phyloP scores from a whole-genome alignment of 2,113 vertebrate species.

The Callionymus lyra region DNA sequence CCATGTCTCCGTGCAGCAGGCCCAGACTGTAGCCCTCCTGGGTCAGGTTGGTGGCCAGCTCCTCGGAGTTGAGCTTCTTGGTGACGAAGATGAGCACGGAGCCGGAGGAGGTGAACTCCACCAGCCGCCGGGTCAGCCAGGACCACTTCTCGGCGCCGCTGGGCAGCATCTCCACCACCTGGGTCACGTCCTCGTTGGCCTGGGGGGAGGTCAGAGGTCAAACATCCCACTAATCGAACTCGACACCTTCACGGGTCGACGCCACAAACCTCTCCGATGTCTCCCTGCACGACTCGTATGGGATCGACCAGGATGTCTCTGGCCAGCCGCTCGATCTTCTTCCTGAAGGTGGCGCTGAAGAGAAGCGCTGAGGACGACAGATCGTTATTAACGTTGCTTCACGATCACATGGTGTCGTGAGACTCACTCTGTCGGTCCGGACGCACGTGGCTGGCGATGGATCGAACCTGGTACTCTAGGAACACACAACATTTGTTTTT shows the following conservation, averaged over 20 bases:
- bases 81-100: conserved; percentile 96
- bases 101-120: conserved; percentile 91
- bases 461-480: conserved; percentile 93
- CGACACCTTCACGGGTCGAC: too few relatives aligned
- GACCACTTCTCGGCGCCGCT: conserved; percentile 85
- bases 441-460: conserved; percentile 89
- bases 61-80: conserved; percentile 91
- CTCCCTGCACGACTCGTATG: conserved; percentile 94
- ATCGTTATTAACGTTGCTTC: neutral
- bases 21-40: conserved; percentile 90
- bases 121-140: conserved; percentile 86
- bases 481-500: neutral
- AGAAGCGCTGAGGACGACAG: conserved; percentile 74
- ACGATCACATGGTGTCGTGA: neutral
- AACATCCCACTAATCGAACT: too few relatives aligned
- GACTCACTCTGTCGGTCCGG: conserved; percentile 94
- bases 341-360: conserved; percentile 96
- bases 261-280: conserved; percentile 86
- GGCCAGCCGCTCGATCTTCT: conserved; percentile 94
- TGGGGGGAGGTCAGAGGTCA: conserved; percentile 29
- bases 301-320: conserved; percentile 92
- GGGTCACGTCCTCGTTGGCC: conserved; percentile 97
- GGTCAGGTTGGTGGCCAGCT: conserved; percentile 85
- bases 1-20: conserved; percentile 95
- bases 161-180: conserved; percentile 85